A percentile compares a stretch with the other conserved stretches of the same genome.
Conservation (phyloP, 2,113 vertebrate species). For the Patagioenas fasciata region DNA sequence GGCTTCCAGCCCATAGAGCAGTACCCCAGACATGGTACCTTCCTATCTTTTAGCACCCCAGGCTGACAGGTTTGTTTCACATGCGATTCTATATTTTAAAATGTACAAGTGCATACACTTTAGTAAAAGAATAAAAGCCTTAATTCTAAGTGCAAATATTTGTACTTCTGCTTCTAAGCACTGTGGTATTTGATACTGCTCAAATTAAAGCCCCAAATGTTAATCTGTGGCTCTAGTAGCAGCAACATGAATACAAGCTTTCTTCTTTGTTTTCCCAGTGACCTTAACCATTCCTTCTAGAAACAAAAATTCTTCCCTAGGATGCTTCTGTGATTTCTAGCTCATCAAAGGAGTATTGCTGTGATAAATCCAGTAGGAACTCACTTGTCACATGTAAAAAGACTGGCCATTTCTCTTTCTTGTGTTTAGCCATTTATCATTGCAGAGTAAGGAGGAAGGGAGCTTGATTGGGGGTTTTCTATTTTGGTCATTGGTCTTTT, state of each 20-base stretch:
- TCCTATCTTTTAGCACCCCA: not conserved
- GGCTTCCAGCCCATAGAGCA: not conserved
- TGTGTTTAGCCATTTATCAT: not conserved
- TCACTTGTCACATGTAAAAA: not conserved
- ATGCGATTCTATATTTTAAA: constrained; percentile 12
- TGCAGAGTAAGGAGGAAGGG: not conserved
- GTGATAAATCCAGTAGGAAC: constrained; percentile 4
- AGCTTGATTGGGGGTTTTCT: rapidly evolving
- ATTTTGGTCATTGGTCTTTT: not conserved
- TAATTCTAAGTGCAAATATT: constrained; percentile 59
- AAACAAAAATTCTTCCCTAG: not conserved
- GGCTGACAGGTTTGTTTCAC: not conserved
- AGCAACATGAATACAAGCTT: constrained; percentile 1
- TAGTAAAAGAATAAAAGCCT: constrained; percentile 1
- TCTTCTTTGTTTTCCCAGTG: constrained; percentile 28
- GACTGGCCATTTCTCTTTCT: not conserved
- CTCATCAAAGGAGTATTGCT: not conserved
- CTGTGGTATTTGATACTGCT: constrained; percentile 30
- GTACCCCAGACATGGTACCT: not conserved
- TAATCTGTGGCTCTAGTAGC: constrained; percentile 10
- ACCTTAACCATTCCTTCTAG: constrained; percentile 22
- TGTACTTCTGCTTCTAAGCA: constrained; percentile 37
- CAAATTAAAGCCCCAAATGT: constrained; percentile 34
- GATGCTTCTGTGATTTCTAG: constrained; percentile 6
- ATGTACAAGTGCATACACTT: not conserved